Base-by-base conservation (phyloP, 2,797 vertebrate species). In the Sciurus carolinensis region DNA sequence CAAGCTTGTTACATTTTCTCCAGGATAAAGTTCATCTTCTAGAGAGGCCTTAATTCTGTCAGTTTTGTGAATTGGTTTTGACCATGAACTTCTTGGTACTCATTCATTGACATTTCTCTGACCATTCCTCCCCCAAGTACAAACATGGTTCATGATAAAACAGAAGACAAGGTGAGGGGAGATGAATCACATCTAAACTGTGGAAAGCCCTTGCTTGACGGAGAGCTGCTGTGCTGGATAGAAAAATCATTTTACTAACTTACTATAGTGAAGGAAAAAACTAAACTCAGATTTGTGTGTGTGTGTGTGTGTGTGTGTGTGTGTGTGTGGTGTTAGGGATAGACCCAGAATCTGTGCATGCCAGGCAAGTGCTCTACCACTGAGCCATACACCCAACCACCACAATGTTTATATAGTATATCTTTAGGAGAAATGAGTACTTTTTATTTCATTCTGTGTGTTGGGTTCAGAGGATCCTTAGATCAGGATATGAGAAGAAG, bases 81-180 rank as follows among this genome's bases (percentile, higher is more conserved):
- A 50, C 67, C 75, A 26, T 69, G 66, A 50, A 62, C 57, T 93
- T 84, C 72, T 4, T 77, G 39, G 36, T 42, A 36, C 9, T 69
- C 64, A 11, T 85, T 44, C 73, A 44, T n/a, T 90, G 52, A 80
- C 69, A 59, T 67, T 28, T 95, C 87, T 93, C 8, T 81, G 83
- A 36, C 44, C 15, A 3, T 82, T 62, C 59, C 30, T 8, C n/a
- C 39, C 14, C 47, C 54, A 13, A 0, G 72, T 66, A 54, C 71
- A 83, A 69, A 69, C 8, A 39, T 73, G 87, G 33, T 76, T 87
- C 44, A 39, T 22, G 26, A 76, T 8, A 50, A 90, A 67, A 83
- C 36, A 81, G 15, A 86, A 75, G 76, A 75, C 33, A 54, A 75
- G 18, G 11, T 42, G 14, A 94, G 42, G 57, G 28, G 22, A 69